Percentiles rank a stretch among this genome's conserved stretches.
Evolutionary conservation across 2,797 vertebrate genomes (phyloP).

Genomic region (Phoxinus dragarum): DNA sequence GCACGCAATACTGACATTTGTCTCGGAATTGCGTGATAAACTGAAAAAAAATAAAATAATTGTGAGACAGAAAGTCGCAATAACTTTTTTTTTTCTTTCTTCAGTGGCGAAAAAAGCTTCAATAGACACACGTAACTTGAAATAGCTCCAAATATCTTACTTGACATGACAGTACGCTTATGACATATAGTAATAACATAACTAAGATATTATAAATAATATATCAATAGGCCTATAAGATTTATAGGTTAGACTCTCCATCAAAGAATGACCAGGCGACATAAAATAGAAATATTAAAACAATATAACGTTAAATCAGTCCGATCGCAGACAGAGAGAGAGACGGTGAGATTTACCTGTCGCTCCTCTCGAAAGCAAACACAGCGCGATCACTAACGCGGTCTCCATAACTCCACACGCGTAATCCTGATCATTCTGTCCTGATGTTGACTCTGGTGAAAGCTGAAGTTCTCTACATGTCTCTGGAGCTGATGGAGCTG

Average conservation of each 20-base stretch:
- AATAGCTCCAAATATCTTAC: background rate
- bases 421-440: too few relatives aligned
- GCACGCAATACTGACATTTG: background rate
- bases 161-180: background rate
- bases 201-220: background rate
- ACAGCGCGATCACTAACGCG: background rate
- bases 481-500: too few relatives aligned
- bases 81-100: too few relatives aligned
- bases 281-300: background rate
- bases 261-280: background rate
- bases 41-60: accelerated
- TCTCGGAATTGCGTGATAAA: too few relatives aligned
- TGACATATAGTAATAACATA: background rate
- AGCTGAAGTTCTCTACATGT: too few relatives aligned
- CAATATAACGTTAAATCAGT: background rate
- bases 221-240: too few relatives aligned
- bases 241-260: background rate
- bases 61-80: background rate
- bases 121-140: background rate
- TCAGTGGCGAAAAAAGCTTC: too few relatives aligned
- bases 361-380: background rate
- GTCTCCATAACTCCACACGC: too few relatives aligned
- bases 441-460: too few relatives aligned
- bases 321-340: background rate
- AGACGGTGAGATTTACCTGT: background rate